Percentiles rank a stretch among this genome's conserved stretches.
Conservation (phyloP, 2,797 vertebrate species). For the Xyrichtys novacula region DNA sequence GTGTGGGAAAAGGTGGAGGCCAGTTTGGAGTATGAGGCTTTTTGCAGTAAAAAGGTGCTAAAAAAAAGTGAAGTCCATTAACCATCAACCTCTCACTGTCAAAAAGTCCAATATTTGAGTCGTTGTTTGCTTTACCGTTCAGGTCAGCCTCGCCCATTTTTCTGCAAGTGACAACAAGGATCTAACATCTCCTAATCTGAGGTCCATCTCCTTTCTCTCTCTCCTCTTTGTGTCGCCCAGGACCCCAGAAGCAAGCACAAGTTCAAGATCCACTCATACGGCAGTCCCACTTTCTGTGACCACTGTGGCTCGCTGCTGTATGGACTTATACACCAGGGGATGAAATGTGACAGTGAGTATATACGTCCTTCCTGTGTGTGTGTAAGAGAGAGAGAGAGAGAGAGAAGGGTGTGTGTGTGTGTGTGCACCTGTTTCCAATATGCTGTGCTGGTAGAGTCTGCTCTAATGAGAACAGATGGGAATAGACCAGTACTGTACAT, state of each 20-base stretch:
- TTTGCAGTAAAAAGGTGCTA: no score
- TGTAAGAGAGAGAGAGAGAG: neutral
- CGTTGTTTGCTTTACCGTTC: no score
- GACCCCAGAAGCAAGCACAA: conserved; percentile 99
- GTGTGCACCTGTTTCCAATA: conserved; percentile 34
- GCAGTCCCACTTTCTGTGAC: conserved; percentile 98
- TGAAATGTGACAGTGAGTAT: conserved; percentile 99
- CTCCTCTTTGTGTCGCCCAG: conserved; percentile 71
- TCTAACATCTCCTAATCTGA: neutral
- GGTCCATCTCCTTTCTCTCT: neutral
- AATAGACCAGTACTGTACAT: conserved; percentile 60
- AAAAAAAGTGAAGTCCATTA: no score
- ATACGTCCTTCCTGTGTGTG: neutral
- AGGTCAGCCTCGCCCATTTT: no score
- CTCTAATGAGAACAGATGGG: conserved; percentile 78
- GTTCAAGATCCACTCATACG: conserved; percentile 97
- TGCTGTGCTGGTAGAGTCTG: conserved; percentile 38
- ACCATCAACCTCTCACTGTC: no score
- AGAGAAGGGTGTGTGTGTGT: neutral
- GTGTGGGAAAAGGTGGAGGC: no score
- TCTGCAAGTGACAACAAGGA: no score
- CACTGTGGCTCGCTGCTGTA: conserved; percentile 98
- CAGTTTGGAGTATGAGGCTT: no score
- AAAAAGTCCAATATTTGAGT: no score
- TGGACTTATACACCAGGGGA: conserved; percentile 97